Evolutionary conservation across 2,888 invertebrate genomes (phyloP), one percentile per base, ranked within the genome.

Genomic region (Trichopria drosophilae): DNA sequence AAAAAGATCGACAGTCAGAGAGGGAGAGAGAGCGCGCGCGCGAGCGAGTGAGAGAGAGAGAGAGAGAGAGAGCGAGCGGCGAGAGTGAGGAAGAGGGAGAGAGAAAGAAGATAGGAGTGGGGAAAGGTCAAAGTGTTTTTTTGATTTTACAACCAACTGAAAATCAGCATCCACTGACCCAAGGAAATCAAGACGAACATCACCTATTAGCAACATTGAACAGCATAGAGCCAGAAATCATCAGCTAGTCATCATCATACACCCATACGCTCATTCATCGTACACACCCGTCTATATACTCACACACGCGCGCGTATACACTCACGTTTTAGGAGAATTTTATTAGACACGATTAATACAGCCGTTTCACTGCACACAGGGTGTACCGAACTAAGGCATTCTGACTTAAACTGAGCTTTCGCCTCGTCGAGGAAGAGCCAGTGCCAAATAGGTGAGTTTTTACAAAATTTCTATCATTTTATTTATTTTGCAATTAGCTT

Each of bases 161-260:
- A n/a, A n/a, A n/a, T n/a, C n/a, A n/a, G n/a, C n/a, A n/a, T n/a
- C n/a, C n/a, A n/a, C n/a, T n/a, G n/a, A n/a, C n/a, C n/a, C n/a
- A n/a, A n/a, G n/a, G n/a, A n/a, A n/a, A n/a, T n/a, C n/a, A n/a
- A n/a, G n/a, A n/a, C n/a, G n/a, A n/a, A n/a, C n/a, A n/a, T n/a
- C n/a, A n/a, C n/a, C n/a, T n/a, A n/a, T n/a, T n/a, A n/a, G n/a
- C n/a, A n/a, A n/a, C n/a, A n/a, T n/a, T n/a, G n/a, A n/a, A n/a
- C 61, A 58, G 51, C 60, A 50, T 53, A 42, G 53, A 68, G 57
- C 56, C 60, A 59, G 57, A 56, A 64, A 64, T 65, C 69, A 67
- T 64, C 66, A 67, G 65, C 71, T 71, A 71, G 71, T 71, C 71
- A 71, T 65, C 63, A n/a, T n/a, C n/a, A n/a, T n/a, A n/a, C n/a